These are phyloP conservation scores for Isoperla grammatica DNA, from an alignment of 2,888 invertebrate species.

Conservation along the genomic window DNA sequence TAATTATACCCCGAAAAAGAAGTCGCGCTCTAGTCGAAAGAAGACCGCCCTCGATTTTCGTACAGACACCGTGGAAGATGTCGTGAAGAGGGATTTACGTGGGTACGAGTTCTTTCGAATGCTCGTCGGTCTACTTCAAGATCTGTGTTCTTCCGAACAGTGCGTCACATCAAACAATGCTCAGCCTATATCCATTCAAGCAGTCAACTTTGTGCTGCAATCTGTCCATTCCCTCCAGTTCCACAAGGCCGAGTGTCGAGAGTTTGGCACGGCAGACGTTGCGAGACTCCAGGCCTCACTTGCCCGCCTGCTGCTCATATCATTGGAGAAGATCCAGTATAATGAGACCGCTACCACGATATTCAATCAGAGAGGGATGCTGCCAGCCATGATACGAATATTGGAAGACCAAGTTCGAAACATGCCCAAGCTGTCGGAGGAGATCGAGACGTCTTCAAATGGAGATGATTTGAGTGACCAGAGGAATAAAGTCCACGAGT, in stretches of 20 bases:
- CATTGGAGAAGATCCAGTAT: slow-evolving; percentile 50
- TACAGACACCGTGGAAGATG: slow-evolving; percentile 48
- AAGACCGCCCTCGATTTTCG: slow-evolving; percentile 47
- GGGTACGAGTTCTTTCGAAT: slow-evolving; percentile 53
- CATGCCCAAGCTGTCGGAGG: not conserved
- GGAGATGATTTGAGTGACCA: not conserved
- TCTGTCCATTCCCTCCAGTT: slow-evolving; percentile 57
- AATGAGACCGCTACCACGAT: slow-evolving; percentile 46
- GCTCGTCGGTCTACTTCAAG: slow-evolving; percentile 49
- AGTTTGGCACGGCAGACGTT: slow-evolving; percentile 37
- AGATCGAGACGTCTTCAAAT: not conserved
- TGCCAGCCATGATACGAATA: slow-evolving; percentile 56
- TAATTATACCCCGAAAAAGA: slow-evolving; percentile 39
- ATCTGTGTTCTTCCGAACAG: slow-evolving; percentile 26
- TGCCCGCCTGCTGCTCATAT: slow-evolving; percentile 52
- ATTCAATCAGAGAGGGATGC: slow-evolving; percentile 53
- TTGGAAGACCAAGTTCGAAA: slow-evolving; percentile 50
- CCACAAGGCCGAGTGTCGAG: slow-evolving; percentile 44
- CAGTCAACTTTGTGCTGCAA: slow-evolving; percentile 55
- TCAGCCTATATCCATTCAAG: slow-evolving; percentile 52
- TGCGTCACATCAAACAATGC: slow-evolving; percentile 17
- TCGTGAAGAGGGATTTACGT: slow-evolving; percentile 50
- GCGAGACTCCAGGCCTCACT: slow-evolving; percentile 51
- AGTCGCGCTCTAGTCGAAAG: slow-evolving; percentile 36
- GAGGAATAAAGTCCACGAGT: slow-evolving; percentile 44